phyloP scores from a whole-genome alignment of 2,113 vertebrate species.

The Epinephelus lanceolatus region DNA sequence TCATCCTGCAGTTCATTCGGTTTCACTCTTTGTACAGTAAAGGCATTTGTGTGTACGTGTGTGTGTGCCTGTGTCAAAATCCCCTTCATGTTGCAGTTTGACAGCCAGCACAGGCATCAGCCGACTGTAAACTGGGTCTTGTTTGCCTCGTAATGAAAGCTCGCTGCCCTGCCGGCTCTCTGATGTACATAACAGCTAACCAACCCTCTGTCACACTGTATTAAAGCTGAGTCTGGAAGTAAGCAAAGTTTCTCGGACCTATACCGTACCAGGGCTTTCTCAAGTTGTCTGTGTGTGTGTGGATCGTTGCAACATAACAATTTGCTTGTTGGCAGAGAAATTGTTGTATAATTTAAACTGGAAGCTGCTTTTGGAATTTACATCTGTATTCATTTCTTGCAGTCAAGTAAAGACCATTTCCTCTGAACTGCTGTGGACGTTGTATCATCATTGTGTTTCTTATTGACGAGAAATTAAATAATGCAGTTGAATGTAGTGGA shows the following conservation, averaged over 20 bases:
- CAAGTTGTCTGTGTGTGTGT: neutral
- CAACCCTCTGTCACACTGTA: constrained; percentile 50
- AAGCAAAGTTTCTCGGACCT: constrained; percentile 26
- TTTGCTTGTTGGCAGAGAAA: constrained; percentile 13
- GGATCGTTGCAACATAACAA: neutral
- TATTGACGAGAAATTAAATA: neutral
- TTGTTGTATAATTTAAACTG: neutral
- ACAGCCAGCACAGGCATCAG: constrained; percentile 28
- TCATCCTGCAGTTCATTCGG: neutral
- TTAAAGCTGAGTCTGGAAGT: constrained; percentile 38
- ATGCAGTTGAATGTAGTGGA: neutral
- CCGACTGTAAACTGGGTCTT: constrained; percentile 46
- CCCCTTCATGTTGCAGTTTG: constrained; percentile 23
- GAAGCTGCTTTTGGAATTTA: neutral
- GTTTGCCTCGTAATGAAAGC: constrained; percentile 51
- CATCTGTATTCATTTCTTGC: neutral
- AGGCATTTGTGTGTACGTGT: constrained; percentile 10
- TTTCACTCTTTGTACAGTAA: neutral
- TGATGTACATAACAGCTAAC: constrained; percentile 48
- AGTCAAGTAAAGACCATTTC: neutral
- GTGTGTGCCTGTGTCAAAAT: constrained; percentile 6
- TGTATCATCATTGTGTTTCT: neutral
- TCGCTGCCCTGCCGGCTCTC: constrained; percentile 37
- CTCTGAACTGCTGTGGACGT: too few relatives aligned
- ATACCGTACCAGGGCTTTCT: neutral